Evolutionary conservation across 2,113 vertebrate genomes (phyloP).

Genomic region (Phalacrocorax carbo): DNA sequence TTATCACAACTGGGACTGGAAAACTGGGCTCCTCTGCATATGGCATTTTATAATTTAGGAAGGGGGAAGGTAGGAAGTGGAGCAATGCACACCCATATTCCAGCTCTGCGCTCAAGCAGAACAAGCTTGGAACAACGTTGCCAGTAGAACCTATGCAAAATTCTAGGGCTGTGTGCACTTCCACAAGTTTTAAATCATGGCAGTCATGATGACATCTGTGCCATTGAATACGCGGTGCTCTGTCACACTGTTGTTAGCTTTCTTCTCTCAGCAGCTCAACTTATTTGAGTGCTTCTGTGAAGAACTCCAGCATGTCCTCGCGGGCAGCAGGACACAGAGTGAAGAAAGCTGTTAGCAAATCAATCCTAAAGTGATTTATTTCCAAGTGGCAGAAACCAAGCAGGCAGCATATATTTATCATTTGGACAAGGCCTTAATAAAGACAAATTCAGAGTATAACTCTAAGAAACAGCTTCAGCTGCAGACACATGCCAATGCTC

Average conservation of each 20-base stretch:
- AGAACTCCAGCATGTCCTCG: constrained; percentile 65
- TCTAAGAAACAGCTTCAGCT: constrained; percentile 66
- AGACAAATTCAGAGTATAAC: constrained; percentile 77
- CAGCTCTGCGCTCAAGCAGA: neutral
- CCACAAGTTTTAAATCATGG: neutral
- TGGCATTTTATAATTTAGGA: neutral
- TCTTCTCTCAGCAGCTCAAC: neutral
- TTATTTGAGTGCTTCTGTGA: constrained; percentile 39
- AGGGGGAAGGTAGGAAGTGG: neutral
- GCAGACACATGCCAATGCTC: constrained; percentile 68
- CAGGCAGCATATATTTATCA: constrained; percentile 79
- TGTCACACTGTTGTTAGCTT: neutral
- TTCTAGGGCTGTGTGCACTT: neutral
- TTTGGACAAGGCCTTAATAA: constrained; percentile 84
- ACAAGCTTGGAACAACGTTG: neutral
- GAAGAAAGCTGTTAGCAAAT: constrained; percentile 77
- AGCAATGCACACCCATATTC: neutral
- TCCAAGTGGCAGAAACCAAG: constrained; percentile 77
- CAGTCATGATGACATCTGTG: neutral
- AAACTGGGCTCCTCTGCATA: neutral
- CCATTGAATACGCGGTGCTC: neutral
- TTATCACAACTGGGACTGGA: neutral
- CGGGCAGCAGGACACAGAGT: constrained; percentile 54
- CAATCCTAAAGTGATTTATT: constrained; percentile 84
- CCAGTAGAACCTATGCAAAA: neutral